Evolutionary conservation across 2,888 invertebrate genomes (phyloP), one percentile per base, ranked within the genome.

Genomic region (Callyntrura sp.): DNA sequence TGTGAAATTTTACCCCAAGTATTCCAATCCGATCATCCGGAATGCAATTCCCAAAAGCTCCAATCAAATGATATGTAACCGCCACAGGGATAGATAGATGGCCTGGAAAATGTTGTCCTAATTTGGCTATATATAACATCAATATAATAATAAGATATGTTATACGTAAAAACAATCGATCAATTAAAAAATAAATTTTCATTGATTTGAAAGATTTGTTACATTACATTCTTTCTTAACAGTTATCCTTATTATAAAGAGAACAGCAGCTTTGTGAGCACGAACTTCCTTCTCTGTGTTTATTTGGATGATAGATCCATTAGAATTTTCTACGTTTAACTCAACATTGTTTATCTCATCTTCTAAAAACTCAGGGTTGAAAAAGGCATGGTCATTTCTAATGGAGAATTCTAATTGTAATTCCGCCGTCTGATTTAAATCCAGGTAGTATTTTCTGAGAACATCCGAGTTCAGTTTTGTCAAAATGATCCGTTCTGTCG

Each of bases 261-360:
- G 57, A 1, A 92, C 91, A 0, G 90, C 73, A 23, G 91, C 91
- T 25, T 57, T 20, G 35, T 81, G 57, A 11, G 91, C 88, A n/a
- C 55, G 14, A 1, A 85, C 23, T 81, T 82, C 78, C 23, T 90
- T 85, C 43, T 93, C 92, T 0, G 92, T 92, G 28, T 91, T 89
- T 5, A 92, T 86, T 25, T 88, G 88, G 3, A 93, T 79, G 0
- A 93, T 35, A 0, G 85, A 23, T 1, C 92, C 93, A 60, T 93
- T 92, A 0, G 91, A 60, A 84, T 92, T 92, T 45, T 93, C 93
- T 0, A 92, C 90, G n/a, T 91, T 92, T 8, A 93, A 14, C 70
- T 93, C 91, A 11, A 92, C 81, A 3, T 48, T n/a, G 8, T 57
- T 57, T 14, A 92, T 68, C 45, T 83, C 68, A 20, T 91, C 91